Conservation (phyloP, 2,888 invertebrate genomes). For the Trichogramma evanescens region DNA sequence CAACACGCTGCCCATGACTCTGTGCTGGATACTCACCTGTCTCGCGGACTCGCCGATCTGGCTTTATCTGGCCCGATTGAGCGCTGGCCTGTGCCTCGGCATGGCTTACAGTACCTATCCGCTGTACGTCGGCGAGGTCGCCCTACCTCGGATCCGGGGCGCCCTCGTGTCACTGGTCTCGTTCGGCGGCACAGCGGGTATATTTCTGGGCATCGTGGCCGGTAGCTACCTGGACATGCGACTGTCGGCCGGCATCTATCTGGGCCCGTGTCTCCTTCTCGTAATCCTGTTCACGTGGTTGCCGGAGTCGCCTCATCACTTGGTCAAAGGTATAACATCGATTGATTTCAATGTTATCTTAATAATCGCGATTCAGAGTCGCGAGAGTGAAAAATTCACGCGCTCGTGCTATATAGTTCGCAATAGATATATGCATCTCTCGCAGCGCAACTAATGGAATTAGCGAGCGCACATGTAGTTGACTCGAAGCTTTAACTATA, state of each 20-base stretch:
- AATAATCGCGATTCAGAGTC: neutral
- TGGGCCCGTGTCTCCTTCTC: slow-evolving; percentile 28
- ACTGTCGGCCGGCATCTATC: slow-evolving; percentile 31
- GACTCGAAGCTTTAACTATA: too few species aligned
- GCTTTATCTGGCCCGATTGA: slow-evolving; percentile 25
- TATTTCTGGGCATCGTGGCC: slow-evolving; percentile 32
- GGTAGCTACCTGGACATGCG: slow-evolving; percentile 31
- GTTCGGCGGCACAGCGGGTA: slow-evolving; percentile 26
- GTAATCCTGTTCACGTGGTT: slow-evolving; percentile 29
- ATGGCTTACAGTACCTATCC: slow-evolving; percentile 31
- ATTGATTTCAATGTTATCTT: too few species aligned
- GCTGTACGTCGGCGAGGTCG: slow-evolving; percentile 33
- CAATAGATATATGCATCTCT: too few species aligned
- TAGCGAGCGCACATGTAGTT: too few species aligned
- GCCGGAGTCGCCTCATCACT: slow-evolving; percentile 36
- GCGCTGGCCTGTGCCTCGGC: slow-evolving; percentile 28
- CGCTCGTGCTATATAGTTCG: too few species aligned
- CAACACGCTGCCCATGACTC: slow-evolving; percentile 22
- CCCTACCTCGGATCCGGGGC: slow-evolving; percentile 34
- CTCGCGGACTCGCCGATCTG: slow-evolving; percentile 24
- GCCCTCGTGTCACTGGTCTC: slow-evolving; percentile 31
- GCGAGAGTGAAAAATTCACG: neutral
- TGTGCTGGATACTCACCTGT: slow-evolving; percentile 25
- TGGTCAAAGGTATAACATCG: neutral
- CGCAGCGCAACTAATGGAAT: too few species aligned